phyloP scores from a whole-genome alignment of 2,888 invertebrate genomes.

The Tetranychus piercei region DNA sequence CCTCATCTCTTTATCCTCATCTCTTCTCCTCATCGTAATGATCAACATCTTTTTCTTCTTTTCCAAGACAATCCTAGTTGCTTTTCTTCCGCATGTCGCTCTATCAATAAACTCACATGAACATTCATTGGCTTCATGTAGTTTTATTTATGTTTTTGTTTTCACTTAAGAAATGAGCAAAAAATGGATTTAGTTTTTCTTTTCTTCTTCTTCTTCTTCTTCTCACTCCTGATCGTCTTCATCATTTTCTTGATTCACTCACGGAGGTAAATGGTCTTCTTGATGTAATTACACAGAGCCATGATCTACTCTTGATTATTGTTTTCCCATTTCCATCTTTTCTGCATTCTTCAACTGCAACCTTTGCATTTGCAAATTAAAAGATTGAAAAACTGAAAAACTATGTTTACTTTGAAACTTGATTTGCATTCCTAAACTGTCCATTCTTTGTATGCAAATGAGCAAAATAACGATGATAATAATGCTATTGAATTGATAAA shows the following conservation, averaged over 20 bases:
- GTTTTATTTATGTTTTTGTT: neutral
- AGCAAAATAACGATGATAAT: too few species aligned
- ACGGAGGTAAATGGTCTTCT: neutral
- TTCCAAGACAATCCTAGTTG: neutral
- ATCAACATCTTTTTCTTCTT: neutral
- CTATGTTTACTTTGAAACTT: too few species aligned
- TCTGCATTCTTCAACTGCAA: neutral
- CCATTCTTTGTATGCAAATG: too few species aligned
- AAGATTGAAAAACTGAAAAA: too few species aligned
- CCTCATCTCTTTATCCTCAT: neutral
- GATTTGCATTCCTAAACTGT: too few species aligned
- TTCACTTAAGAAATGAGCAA: neutral
- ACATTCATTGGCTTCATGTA: neutral
- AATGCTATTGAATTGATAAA: too few species aligned
- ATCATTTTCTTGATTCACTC: neutral
- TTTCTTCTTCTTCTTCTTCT: neutral
- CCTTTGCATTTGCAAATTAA: too few species aligned
- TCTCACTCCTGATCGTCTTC: neutral
- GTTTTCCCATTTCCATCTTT: neutral
- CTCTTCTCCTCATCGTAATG: neutral
- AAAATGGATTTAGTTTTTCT: neutral
- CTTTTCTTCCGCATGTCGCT: slow-evolving; percentile 1
- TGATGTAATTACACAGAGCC: neutral
- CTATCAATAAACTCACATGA: neutral
- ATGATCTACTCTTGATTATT: neutral